A percentile compares a stretch with the other conserved stretches of the same genome.
phyloP scores from a whole-genome alignment of 2,113 vertebrate genomes.

The Climacteris rufus region DNA sequence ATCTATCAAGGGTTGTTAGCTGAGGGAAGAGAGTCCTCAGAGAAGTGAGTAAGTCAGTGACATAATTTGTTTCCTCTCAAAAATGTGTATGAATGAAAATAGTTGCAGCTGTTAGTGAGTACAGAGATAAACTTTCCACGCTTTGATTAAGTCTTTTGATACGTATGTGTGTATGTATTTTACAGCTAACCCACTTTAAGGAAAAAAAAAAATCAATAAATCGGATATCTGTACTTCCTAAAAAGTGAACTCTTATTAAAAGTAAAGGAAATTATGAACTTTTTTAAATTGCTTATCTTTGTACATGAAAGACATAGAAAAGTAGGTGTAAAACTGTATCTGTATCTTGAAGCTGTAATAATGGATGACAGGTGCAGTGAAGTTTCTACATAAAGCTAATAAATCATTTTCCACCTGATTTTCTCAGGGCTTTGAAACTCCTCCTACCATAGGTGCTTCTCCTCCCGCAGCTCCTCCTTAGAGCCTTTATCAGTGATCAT shows the following conservation, averaged over 20 bases:
- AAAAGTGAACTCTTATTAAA: background rate
- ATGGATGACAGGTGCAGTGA: background rate
- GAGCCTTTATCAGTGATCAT: background rate
- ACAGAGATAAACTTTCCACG: background rate
- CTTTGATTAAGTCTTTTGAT: background rate
- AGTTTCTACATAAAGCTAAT: background rate
- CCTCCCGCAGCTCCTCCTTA: background rate
- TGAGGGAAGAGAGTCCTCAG: background rate
- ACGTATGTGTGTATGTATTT: background rate
- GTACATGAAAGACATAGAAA: background rate
- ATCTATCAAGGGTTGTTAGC: background rate
- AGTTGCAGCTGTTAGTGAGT: background rate
- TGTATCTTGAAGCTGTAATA: background rate
- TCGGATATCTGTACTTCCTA: background rate
- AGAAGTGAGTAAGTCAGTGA: background rate
- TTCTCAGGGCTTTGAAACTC: background rate
- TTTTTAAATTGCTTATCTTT: background rate
- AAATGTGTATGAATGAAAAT: background rate
- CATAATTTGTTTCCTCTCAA: constrained; percentile 1
- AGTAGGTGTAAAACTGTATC: background rate
- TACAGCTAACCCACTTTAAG: background rate
- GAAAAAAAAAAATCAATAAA: background rate
- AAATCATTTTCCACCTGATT: background rate
- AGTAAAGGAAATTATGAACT: background rate
- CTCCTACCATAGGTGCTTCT: background rate